These are phyloP conservation scores for Sander lucioperca DNA, from an alignment of 2,113 vertebrate species.

Conservation along the genomic window DNA sequence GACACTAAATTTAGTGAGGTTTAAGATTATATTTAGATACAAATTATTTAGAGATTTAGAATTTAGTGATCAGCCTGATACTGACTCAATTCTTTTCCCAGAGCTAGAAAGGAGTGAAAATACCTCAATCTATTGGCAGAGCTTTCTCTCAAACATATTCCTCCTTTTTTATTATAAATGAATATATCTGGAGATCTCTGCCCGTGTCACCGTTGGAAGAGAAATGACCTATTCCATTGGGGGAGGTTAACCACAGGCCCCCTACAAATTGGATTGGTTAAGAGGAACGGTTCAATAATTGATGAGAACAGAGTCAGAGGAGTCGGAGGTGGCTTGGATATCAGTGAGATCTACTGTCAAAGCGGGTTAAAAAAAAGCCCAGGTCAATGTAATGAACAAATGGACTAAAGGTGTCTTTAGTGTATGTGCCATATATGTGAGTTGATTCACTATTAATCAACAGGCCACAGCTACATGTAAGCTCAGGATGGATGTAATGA, in stretches of 20 bases:
- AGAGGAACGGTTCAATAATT: slow-evolving; percentile 67
- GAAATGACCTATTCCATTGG: slow-evolving; percentile 48
- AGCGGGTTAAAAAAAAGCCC: slow-evolving; percentile 41
- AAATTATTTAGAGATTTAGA: background rate
- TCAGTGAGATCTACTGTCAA: slow-evolving; percentile 34
- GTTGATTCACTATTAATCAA: slow-evolving; percentile 21
- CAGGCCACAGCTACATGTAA: background rate
- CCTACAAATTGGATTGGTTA: slow-evolving; percentile 55
- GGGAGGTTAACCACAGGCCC: slow-evolving; percentile 60
- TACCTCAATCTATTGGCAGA: background rate
- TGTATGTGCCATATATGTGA: background rate
- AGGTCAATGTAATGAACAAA: slow-evolving; percentile 39
- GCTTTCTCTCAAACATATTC: background rate
- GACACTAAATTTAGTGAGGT: background rate
- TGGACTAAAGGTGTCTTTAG: background rate
- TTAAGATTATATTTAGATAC: background rate
- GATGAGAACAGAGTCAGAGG: slow-evolving; percentile 55
- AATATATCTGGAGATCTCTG: slow-evolving; percentile 11
- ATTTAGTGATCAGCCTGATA: background rate
- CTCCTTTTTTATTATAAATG: background rate
- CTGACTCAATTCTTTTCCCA: background rate
- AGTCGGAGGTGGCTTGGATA: slow-evolving; percentile 49
- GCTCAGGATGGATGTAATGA: slow-evolving; percentile 1
- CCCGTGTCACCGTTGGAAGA: slow-evolving; percentile 32
- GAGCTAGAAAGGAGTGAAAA: background rate